Evolutionary conservation across 2,797 vertebrate species (phyloP).

Genomic region (Crax fasciolata): DNA sequence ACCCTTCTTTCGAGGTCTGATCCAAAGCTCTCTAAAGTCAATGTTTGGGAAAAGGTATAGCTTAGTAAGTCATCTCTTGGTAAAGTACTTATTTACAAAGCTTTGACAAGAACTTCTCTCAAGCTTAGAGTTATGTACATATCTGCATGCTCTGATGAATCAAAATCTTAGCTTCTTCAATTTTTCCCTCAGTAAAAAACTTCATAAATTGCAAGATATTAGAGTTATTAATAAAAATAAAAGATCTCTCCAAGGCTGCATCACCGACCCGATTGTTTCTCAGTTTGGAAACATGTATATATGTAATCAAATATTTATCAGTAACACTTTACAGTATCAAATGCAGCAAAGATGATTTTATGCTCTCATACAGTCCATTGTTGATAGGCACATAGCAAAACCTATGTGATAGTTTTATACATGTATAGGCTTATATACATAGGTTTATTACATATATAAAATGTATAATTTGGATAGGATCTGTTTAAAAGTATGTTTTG

Average conservation of each 20-base stretch:
- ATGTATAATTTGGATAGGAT: not conserved
- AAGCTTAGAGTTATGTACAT: not conserved
- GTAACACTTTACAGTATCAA: not conserved
- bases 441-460: not conserved
- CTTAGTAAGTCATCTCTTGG: not conserved
- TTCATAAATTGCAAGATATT: not conserved
- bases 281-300: not conserved
- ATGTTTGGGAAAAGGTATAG: not conserved
- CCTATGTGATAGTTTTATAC: not conserved
- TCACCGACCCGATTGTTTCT: not conserved
- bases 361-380: not conserved
- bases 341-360: not conserved
- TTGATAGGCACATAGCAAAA: not conserved
- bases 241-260: not conserved
- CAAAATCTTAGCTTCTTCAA: not conserved
- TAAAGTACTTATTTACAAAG: constrained; percentile 22
- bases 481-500: not conserved
- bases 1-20: not conserved
- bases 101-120: not conserved
- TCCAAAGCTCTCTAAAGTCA: not conserved
- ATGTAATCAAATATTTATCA: constrained; percentile 39
- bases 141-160: not conserved
- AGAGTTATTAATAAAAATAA: constrained; percentile 9
- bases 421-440: not conserved
- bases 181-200: not conserved